Conservation (phyloP, 1,140 invertebrate species). For the Drosophila seguyi region DNA sequence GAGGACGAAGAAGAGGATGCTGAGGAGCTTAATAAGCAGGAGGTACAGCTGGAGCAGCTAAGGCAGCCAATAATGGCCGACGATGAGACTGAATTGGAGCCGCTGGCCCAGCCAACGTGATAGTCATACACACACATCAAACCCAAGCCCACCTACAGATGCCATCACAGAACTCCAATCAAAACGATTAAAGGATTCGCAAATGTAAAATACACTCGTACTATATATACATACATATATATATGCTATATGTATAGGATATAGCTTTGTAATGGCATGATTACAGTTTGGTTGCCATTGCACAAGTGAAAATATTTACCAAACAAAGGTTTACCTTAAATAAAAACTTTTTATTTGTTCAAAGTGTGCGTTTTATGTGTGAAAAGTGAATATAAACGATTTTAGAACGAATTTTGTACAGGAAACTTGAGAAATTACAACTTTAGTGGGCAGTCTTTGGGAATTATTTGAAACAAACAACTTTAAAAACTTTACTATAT, state of each 20-base stretch:
- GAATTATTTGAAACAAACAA: background rate
- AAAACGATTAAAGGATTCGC: background rate
- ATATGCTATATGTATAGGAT: too few relatives aligned
- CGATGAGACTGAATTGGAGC: constrained; percentile 32
- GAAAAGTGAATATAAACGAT: background rate
- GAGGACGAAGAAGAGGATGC: constrained; percentile 5
- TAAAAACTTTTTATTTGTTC: constrained; percentile 36
- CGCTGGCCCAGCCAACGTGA: constrained; percentile 33
- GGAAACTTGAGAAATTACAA: background rate
- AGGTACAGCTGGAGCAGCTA: background rate
- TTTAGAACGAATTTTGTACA: background rate
- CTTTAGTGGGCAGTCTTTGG: background rate
- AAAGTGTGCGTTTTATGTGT: background rate
- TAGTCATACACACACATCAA: constrained; percentile 9
- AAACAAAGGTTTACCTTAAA: constrained; percentile 5
- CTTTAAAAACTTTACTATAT: background rate
- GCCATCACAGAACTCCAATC: constrained; percentile 31
- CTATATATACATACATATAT: background rate
- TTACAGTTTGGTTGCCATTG: background rate
- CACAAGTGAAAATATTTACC: constrained; percentile 1
- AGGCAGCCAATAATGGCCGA: background rate
- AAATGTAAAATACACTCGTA: background rate
- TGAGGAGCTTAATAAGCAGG: background rate
- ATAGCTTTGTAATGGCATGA: background rate
- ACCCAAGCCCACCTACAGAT: constrained; percentile 33